phyloP scores from a whole-genome alignment of 2,888 invertebrate genomes.

The Petrolisthes manimaculis region DNA sequence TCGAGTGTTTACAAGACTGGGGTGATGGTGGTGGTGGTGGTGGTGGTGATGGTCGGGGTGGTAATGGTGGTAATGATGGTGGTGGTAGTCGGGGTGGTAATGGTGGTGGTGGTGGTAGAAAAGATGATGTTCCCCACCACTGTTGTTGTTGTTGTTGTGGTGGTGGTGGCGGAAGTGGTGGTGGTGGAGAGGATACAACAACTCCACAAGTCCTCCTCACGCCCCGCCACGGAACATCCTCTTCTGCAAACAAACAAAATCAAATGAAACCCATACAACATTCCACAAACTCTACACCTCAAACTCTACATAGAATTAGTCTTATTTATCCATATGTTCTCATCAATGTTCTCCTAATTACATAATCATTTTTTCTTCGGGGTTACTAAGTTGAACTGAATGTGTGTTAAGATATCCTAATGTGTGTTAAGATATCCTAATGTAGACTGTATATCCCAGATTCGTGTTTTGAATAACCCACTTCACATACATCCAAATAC shows the following conservation, averaged over 20 bases:
- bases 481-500: too few species aligned
- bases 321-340: too few species aligned
- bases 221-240: neutral
- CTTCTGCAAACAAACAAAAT: neutral
- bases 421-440: too few species aligned
- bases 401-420: too few species aligned
- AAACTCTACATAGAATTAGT: too few species aligned
- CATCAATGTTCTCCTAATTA: too few species aligned
- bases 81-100: conserved; percentile 13
- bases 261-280: neutral
- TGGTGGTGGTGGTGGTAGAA: conserved; percentile 14
- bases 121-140: neutral
- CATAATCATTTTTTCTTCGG: too few species aligned
- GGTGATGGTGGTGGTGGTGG: neutral
- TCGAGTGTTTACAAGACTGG: neutral
- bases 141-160: neutral
- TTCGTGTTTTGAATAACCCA: too few species aligned
- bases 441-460: too few species aligned
- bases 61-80: neutral
- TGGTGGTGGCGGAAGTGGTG: neutral
- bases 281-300: too few species aligned
- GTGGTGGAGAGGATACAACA: neutral
- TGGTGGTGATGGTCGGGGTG: neutral
- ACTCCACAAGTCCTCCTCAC: neutral
- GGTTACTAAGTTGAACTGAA: too few species aligned